Evolutionary conservation across 2,888 invertebrate species (phyloP).

Genomic region (Lochmaea capreae): DNA sequence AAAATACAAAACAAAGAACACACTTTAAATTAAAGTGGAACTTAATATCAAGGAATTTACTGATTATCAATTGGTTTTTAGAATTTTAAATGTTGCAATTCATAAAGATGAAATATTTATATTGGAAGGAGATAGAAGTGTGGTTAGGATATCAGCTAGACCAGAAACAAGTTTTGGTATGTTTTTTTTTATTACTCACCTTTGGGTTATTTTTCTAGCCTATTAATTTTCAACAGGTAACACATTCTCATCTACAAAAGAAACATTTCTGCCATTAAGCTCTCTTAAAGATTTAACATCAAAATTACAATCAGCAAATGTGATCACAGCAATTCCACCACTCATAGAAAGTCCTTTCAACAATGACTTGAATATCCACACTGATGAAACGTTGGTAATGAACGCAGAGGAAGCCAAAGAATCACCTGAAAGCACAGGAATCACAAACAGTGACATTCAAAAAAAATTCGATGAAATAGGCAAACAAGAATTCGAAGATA

Average conservation of each 20-base stretch:
- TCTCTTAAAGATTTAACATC: conserved; percentile 60
- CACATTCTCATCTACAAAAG: conserved; percentile 33
- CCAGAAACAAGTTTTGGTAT: conserved; percentile 72
- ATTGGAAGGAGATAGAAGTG: conserved; percentile 81
- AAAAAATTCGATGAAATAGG: conserved; percentile 77
- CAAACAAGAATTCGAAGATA: conserved; percentile 78
- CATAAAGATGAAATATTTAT: conserved; percentile 84
- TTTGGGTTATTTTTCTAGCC: background rate
- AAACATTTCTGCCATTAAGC: conserved; percentile 49
- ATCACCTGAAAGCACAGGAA: conserved; percentile 71
- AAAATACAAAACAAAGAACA: conserved; percentile 8
- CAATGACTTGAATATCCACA: conserved; percentile 58
- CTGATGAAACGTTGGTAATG: conserved; percentile 66
- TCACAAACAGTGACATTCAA: conserved; percentile 43
- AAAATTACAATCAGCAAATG: conserved; percentile 60
- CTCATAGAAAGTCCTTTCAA: conserved; percentile 51
- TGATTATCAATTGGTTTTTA: conserved; percentile 53
- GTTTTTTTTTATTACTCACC: conserved; percentile 36
- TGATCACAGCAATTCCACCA: conserved; percentile 58
- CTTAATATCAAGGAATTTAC: too few relatives aligned
- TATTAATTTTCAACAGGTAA: conserved; percentile 18
- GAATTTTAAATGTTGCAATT: conserved; percentile 72
- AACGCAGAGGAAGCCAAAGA: conserved; percentile 83
- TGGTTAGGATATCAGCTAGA: conserved; percentile 80
- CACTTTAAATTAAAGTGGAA: conserved; percentile 8